phyloP scores from a whole-genome alignment of 2,797 vertebrate species.

The Spinus olivaceus region DNA sequence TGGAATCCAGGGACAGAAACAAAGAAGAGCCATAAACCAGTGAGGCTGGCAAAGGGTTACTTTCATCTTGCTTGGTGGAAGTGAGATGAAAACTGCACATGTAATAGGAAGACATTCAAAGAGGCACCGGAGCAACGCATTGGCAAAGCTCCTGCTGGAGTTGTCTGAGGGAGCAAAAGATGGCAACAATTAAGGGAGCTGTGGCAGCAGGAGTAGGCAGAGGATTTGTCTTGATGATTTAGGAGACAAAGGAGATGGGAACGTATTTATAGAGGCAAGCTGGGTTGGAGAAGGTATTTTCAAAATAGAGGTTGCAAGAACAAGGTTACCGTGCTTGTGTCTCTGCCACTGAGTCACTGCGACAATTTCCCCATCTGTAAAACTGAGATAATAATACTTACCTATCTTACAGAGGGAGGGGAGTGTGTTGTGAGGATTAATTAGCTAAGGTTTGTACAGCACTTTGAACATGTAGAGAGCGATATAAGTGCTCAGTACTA shows the following conservation, averaged over 20 bases:
- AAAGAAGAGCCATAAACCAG: not conserved
- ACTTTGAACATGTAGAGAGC: constrained; percentile 67
- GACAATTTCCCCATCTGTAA: constrained; percentile 68
- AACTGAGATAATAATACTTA: constrained; percentile 70
- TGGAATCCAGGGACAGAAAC: not conserved
- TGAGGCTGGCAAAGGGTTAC: not conserved
- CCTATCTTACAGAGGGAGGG: constrained; percentile 63
- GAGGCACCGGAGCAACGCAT: not conserved
- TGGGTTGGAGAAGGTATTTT: constrained; percentile 62
- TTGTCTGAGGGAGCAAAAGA: constrained; percentile 31
- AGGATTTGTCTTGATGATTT: constrained; percentile 26
- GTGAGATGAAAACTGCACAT: not conserved
- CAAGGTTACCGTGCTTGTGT: constrained; percentile 60
- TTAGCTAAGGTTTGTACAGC: constrained; percentile 69
- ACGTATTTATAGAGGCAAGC: constrained; percentile 64
- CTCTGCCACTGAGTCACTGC: constrained; percentile 57
- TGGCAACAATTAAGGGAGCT: constrained; percentile 40
- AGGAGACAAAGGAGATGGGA: constrained; percentile 54
- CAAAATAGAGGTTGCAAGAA: constrained; percentile 65
- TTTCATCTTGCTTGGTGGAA: not conserved
- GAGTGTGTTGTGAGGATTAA: constrained; percentile 69
- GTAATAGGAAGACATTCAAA: constrained; percentile 5
- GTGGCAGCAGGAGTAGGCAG: constrained; percentile 51
- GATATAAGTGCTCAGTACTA: constrained; percentile 64
- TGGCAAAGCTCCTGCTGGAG: constrained; percentile 34